Conservation (phyloP, 2,113 vertebrate species). For the Cyprinodon brontotheroides region DNA sequence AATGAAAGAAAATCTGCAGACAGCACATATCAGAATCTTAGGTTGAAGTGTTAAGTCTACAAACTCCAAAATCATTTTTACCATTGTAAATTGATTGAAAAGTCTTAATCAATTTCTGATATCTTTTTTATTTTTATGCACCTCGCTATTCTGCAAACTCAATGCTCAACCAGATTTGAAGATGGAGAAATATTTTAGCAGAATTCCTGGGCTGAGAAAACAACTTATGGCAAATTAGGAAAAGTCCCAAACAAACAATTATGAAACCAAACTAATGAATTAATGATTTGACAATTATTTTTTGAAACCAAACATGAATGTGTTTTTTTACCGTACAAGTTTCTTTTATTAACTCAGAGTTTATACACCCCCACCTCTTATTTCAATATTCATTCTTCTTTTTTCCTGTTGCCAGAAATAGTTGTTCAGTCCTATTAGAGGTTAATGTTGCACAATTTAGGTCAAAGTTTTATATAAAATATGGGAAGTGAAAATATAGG, state of each 20-base stretch:
- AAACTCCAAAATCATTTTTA: neutral
- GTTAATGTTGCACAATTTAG: neutral
- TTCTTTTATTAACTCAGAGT: neutral
- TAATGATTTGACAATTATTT: too few species aligned
- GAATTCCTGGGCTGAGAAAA: neutral
- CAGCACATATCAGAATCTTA: neutral
- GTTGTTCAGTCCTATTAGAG: neutral
- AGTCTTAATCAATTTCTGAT: too few species aligned
- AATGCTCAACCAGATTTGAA: neutral
- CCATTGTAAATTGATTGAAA: neutral
- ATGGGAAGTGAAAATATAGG: neutral
- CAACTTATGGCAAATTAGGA: neutral
- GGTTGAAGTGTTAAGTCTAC: neutral
- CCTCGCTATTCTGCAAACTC: neutral
- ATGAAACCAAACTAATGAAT: neutral
- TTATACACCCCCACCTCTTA: neutral
- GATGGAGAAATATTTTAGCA: constrained; percentile 1
- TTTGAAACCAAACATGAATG: neutral
- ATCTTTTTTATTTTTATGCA: neutral
- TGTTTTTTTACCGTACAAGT: neutral
- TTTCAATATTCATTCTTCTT: neutral
- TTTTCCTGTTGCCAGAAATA: neutral
- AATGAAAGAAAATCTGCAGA: too few species aligned
- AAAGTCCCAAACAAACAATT: constrained; percentile 3
- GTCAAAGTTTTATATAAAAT: neutral